Evolutionary conservation across 2,797 vertebrate genomes (phyloP), one percentile per base, ranked within the genome.

Genomic region (Mareca penelope): DNA sequence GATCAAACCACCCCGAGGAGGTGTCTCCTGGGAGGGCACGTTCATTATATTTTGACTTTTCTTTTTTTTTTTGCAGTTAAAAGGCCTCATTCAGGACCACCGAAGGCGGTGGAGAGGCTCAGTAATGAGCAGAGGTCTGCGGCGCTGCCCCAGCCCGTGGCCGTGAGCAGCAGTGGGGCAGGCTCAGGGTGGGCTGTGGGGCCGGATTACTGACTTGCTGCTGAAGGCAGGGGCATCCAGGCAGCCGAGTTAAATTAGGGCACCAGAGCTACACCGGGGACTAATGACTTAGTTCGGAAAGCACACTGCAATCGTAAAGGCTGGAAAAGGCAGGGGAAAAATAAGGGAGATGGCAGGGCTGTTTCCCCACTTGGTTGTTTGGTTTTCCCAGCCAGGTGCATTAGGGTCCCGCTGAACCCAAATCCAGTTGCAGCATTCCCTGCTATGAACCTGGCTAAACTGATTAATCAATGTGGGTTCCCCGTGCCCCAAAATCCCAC

Each of bases 41-140:
- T 46, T 90, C 65, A 77, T 1, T 85, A 77, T 35, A 35, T 50
- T 72, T 75, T 60, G 23, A 55, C 33, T 72, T 72, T 48, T 42
- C 3, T 53, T 29, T 52, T 29, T 28, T 68, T 69, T 84, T 40
- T 73, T 50, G 2, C 24, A 1, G 1, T 52, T 59, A 35, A 75
- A 13, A 89, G 60, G 15, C 48, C 69, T 53, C 65, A 40, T 40
- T 22, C 63, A 0, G 0, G 7, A 65, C 23, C 53, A 53, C 8
- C 0, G 0, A 67, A 37, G 39, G 67, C 55, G 33, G 61, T 6
- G 2, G 28, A 2, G 0, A 2, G 3, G 44, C 59, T 78, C 1
- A 1, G 44, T 73, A 53, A 77, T 50, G 79, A 73, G 65, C 0
- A 6, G 52, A 67, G 69, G 19, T 68, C 39, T 75, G 4, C 17